Evolutionary conservation across 2,113 vertebrate genomes (phyloP).

Genomic region (Bubalus kerabau): DNA sequence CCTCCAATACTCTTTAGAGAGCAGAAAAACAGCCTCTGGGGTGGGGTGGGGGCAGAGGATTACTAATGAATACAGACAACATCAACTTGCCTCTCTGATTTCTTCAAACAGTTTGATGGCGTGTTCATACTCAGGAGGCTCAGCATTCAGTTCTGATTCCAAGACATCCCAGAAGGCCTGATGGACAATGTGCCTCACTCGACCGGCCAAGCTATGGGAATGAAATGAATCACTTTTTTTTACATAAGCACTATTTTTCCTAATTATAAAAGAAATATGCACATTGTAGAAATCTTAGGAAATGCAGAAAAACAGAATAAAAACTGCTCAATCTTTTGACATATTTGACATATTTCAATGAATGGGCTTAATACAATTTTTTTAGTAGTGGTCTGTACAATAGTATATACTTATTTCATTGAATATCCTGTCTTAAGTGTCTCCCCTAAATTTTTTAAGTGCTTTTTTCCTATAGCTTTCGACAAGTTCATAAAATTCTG

Average conservation of each 20-base stretch:
- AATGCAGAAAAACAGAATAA: neutral
- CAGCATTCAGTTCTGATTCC: constrained; percentile 88
- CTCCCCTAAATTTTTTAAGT: neutral
- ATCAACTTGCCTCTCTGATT: constrained; percentile 88
- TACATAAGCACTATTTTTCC: neutral
- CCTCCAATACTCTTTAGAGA: neutral
- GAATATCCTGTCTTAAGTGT: neutral
- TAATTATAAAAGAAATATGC: neutral
- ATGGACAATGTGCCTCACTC: constrained; percentile 88
- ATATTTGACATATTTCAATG: neutral
- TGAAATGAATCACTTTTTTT: neutral
- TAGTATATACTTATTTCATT: neutral
- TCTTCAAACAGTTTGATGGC: constrained; percentile 93
- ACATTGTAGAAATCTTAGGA: neutral
- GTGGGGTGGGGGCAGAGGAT: neutral
- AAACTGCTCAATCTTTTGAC: neutral
- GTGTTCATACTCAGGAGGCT: constrained; percentile 90
- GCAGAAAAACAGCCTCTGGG: neutral
- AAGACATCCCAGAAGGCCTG: constrained; percentile 94
- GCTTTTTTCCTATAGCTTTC: neutral
- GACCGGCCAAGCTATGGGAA: constrained; percentile 83
- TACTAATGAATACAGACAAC: neutral
- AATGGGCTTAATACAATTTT: neutral
- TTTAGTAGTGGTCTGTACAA: neutral
- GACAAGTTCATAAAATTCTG: neutral